Percentiles rank a stretch among this genome's conserved stretches.
These are phyloP conservation scores for Sebastes taczanowskii DNA, from an alignment of 2,797 vertebrate genomes.

Conservation along the genomic window DNA sequence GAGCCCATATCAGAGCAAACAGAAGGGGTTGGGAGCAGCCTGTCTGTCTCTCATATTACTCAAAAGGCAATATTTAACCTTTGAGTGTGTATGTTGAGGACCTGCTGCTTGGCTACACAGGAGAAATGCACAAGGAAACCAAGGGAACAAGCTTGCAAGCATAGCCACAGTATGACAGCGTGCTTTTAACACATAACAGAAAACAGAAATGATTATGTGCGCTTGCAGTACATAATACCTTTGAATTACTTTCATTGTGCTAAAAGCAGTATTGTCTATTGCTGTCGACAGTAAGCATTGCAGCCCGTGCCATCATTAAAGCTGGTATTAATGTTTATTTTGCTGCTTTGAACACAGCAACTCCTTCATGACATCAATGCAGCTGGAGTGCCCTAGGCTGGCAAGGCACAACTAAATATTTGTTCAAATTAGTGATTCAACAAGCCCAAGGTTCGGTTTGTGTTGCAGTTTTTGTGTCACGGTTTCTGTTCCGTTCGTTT, in stretches of 20 bases:
- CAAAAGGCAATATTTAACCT: slow-evolving; percentile 70
- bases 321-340: slow-evolving; percentile 15
- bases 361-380: slow-evolving; percentile 6
- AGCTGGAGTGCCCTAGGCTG: neutral
- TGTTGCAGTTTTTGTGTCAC: too few relatives aligned
- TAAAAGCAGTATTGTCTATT: neutral
- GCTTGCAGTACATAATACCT: neutral
- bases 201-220: neutral
- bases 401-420: neutral
- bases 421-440: neutral
- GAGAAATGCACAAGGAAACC: slow-evolving; percentile 10
- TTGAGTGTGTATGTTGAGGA: slow-evolving; percentile 21
- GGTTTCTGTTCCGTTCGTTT: too few relatives aligned
- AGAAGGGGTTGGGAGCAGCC: slow-evolving; percentile 29
- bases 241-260: neutral
- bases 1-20: slow-evolving; percentile 44
- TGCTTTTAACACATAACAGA: neutral
- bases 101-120: slow-evolving; percentile 34
- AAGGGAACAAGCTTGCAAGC: neutral
- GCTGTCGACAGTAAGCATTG: neutral
- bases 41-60: slow-evolving; percentile 35
- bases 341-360: neutral
- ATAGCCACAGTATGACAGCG: neutral
- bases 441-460: too few relatives aligned
- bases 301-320: slow-evolving; percentile 21